A percentile compares a stretch with the other conserved stretches of the same genome.
These are phyloP conservation scores for Psilopogon haemacephalus DNA, from an alignment of 2,113 vertebrate species.

Conservation along the genomic window DNA sequence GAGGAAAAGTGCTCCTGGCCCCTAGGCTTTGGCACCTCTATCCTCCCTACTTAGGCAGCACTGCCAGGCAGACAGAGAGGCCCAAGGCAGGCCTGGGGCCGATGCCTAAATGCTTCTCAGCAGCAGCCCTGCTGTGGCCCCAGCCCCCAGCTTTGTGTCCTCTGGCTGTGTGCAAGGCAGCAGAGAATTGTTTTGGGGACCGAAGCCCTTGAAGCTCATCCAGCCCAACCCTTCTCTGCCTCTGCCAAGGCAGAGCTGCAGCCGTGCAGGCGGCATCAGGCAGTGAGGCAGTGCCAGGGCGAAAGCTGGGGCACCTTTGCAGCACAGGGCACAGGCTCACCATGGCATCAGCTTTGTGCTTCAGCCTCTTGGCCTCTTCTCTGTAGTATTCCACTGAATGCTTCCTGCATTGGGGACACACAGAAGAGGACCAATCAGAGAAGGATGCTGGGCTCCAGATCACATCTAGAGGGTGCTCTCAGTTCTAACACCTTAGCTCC, in stretches of 20 bases:
- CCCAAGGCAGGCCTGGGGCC: background rate
- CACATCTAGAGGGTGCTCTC: background rate
- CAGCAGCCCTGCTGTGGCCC: background rate
- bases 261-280: too few species aligned
- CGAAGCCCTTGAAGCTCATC: too few species aligned
- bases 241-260: too few species aligned
- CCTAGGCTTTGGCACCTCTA: background rate
- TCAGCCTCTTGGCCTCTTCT: slow-evolving; percentile 91
- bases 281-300: too few species aligned
- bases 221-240: too few species aligned
- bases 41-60: background rate
- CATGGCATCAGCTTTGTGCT: slow-evolving; percentile 94
- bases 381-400: slow-evolving; percentile 85
- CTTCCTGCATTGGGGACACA: slow-evolving; percentile 70
- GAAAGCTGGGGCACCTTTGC: background rate
- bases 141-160: background rate
- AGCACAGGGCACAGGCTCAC: slow-evolving; percentile 63
- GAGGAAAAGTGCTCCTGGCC: background rate
- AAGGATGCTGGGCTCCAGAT: background rate
- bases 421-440: background rate
- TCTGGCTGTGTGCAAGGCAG: background rate
- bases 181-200: too few species aligned
- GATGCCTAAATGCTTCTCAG: background rate
- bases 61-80: background rate
- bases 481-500: background rate